phyloP scores from a whole-genome alignment of 2,113 vertebrate genomes.

The Aramus guarauna region DNA sequence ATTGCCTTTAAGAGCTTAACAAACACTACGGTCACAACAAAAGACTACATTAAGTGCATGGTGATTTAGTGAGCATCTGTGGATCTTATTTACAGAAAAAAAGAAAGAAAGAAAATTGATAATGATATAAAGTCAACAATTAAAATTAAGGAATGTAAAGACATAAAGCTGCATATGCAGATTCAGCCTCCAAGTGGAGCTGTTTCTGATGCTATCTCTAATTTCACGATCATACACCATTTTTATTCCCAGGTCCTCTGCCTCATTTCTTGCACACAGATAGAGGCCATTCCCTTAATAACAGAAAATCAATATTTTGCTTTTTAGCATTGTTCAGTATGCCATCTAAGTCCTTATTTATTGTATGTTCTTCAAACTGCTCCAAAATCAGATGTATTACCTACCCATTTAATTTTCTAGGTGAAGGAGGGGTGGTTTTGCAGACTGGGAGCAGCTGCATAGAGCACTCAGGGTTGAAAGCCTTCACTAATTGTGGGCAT shows the following conservation, averaged over 20 bases:
- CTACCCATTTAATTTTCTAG: not conserved
- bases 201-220: not conserved
- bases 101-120: no score
- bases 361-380: not conserved
- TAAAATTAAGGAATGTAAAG: not conserved
- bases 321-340: not conserved
- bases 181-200: not conserved
- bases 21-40: not conserved
- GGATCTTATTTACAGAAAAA: not conserved
- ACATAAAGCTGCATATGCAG: not conserved
- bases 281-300: not conserved
- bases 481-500: not conserved
- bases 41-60: not conserved
- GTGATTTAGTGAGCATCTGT: not conserved
- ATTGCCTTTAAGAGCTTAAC: not conserved
- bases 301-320: slow-evolving; percentile 2
- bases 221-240: not conserved
- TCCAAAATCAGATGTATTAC: not conserved
- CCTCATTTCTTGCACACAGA: not conserved
- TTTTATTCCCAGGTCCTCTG: not conserved
- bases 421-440: not conserved
- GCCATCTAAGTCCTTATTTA: not conserved
- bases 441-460: not conserved
- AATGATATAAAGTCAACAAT: not conserved
- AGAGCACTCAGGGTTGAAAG: not conserved